Percentiles rank a stretch among this genome's conserved stretches.
These are phyloP conservation scores for Podarcis cretensis DNA, from an alignment of 2,113 vertebrate genomes.

Conservation along the genomic window DNA sequence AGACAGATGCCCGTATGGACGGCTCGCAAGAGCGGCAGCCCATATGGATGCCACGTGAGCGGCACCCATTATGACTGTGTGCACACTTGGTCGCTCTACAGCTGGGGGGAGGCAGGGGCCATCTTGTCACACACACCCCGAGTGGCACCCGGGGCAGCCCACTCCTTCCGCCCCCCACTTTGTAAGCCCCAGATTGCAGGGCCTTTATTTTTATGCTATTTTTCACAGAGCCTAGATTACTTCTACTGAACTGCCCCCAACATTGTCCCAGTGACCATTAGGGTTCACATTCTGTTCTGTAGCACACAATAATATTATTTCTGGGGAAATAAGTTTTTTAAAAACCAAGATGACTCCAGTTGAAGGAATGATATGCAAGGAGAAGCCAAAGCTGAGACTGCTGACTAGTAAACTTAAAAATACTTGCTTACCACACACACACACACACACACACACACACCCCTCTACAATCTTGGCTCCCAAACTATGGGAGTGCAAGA, in stretches of 20 bases:
- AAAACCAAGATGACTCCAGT: background rate
- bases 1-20: rapidly evolving
- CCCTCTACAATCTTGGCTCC: no score
- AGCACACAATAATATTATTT: background rate
- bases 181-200: no score
- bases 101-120: no score
- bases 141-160: no score
- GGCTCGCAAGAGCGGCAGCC: no score
- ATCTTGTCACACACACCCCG: no score
- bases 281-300: background rate
- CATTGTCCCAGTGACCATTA: background rate
- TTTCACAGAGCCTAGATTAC: background rate
- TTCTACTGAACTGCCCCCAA: conserved; percentile 10
- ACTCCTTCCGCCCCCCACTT: no score
- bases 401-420: background rate
- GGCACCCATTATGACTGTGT: rapidly evolving
- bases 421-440: background rate
- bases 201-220: conserved; percentile 25
- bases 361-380: background rate
- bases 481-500: no score
- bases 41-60: no score
- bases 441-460: background rate
- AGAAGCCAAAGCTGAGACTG: no score
- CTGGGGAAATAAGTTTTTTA: background rate
- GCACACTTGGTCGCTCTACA: no score